Evolutionary conservation across 2,888 invertebrate genomes (phyloP).

Genomic region (Blastobasis adustella): DNA sequence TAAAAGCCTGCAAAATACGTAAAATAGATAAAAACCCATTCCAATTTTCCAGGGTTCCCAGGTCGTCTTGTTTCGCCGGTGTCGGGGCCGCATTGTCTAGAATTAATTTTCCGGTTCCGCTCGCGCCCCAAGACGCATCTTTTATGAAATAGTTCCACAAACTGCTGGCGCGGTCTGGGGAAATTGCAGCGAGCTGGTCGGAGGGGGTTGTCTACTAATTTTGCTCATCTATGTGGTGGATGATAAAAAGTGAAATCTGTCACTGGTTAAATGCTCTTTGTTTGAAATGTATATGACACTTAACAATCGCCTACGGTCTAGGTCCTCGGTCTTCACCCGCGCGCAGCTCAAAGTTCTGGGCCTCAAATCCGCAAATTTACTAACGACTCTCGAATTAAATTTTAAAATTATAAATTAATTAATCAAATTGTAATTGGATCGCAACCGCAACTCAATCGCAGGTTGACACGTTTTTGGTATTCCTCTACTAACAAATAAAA

Average conservation of each 20-base stretch:
- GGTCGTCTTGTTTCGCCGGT: slow-evolving; percentile 26
- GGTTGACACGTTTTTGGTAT: too few species aligned
- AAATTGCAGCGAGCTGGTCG: slow-evolving; percentile 31
- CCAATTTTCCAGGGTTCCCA: neutral
- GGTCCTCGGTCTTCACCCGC: neutral
- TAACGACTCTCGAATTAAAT: too few species aligned
- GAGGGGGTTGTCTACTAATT: slow-evolving; percentile 27
- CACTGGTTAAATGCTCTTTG: neutral
- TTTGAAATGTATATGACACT: neutral
- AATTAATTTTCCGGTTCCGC: slow-evolving; percentile 69
- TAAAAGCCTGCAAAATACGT: too few species aligned
- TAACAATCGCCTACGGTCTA: too few species aligned
- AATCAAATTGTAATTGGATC: too few species aligned
- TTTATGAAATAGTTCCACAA: slow-evolving; percentile 62
- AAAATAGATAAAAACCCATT: neutral
- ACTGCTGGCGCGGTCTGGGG: slow-evolving; percentile 27
- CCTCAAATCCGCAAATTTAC: too few species aligned
- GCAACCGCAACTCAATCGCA: too few species aligned
- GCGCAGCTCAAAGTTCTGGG: too few species aligned
- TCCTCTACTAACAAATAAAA: too few species aligned
- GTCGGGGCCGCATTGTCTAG: slow-evolving; percentile 45
- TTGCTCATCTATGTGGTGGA: slow-evolving; percentile 24
- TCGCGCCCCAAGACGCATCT: slow-evolving; percentile 38
- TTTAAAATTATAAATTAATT: too few species aligned
- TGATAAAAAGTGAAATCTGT: slow-evolving; percentile 15